Base-by-base conservation (phyloP, 2,113 vertebrate genomes). In the Archilochus colubris region DNA sequence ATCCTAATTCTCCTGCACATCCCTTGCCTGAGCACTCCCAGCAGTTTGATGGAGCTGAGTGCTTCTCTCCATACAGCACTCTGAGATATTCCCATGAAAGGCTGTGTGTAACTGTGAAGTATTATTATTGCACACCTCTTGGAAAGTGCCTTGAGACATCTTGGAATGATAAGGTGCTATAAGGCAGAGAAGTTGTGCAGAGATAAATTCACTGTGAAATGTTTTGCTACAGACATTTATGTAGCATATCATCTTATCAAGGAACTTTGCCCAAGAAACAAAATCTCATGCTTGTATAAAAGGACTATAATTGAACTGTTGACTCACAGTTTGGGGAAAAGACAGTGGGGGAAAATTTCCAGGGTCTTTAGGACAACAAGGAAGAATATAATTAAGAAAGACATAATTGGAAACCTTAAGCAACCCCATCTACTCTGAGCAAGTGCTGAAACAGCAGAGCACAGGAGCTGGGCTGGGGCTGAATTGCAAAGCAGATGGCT, bases 191-290 rank as follows among this genome's bases (percentile, higher is more conserved):
- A 96, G 95, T 93, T 97, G 96, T 96, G 94, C 94, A 88, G 93
- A 96, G 95, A 97, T 97, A 97, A 97, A 97, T 97, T 94, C 96
- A 87, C 93, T 95, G 94, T 96, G 92, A 96, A 95, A 96, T 95
- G 96, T 96, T 95, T 94, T 92, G 91, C 94, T 90, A 59, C 94
- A 96, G 91, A 96, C 95, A 91, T 96, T 97, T 95, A 93, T 96
- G 95, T 96, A 95, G 92, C 92, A 85, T 94, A 96, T 89, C 95
- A 81, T 95, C 93, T 95, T 89, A 96, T 95, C 97, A 83, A 92
- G 96, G 93, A 96, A 95, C 96, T 97, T 96, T 93, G 93, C 89
- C 89, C 96, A 95, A 86, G 90, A 96, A 96, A 96, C 89, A 94
- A 95, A 96, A 89, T 91, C 94, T 91, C 73, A 77, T 83, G 89